A percentile compares a stretch with the other conserved stretches of the same genome.
Conservation (phyloP, 2,888 invertebrate genomes). For the Odiellus spinosus region DNA sequence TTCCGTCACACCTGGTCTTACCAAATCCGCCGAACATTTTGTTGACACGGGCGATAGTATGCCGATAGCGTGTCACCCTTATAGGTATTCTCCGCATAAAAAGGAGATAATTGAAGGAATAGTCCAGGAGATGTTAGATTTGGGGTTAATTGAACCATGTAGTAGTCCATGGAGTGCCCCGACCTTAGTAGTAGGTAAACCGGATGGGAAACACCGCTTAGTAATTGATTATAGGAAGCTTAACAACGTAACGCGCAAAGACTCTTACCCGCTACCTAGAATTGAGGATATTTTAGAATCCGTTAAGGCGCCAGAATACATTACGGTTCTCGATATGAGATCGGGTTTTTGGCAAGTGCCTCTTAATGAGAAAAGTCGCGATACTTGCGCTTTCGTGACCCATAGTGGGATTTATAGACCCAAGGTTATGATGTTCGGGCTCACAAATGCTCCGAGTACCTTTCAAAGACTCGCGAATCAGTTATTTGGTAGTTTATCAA, state of each 20-base stretch:
- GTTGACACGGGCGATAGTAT: no score
- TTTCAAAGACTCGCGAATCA: slow-evolving; percentile 14
- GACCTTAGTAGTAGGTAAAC: slow-evolving; percentile 1
- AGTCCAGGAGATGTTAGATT: no score
- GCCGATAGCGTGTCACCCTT: no score
- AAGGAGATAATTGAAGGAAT: no score
- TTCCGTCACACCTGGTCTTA: no score
- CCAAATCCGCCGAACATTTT: no score
- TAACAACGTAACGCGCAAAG: slow-evolving; percentile 4
- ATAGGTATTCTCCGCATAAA: no score
- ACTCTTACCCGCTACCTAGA: neutral
- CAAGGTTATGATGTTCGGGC: slow-evolving; percentile 13
- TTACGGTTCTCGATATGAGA: slow-evolving; percentile 11
- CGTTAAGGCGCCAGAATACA: neutral
- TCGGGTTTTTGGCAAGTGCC: slow-evolving; percentile 16
- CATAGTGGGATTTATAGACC: slow-evolving; percentile 10
- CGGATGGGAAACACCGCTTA: slow-evolving; percentile 2
- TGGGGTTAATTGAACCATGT: no score
- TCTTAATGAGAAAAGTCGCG: slow-evolving; percentile 7
- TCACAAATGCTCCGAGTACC: slow-evolving; percentile 10
- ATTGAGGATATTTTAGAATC: no score
- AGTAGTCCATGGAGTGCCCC: no score
- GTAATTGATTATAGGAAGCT: slow-evolving; percentile 9
- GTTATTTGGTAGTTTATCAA: slow-evolving; percentile 12
- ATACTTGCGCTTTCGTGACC: slow-evolving; percentile 17